Percentiles rank a stretch among this genome's conserved stretches.
These are phyloP conservation scores for Phragmatobia fuliginosa DNA, from an alignment of 2,888 invertebrate genomes.

Conservation along the genomic window DNA sequence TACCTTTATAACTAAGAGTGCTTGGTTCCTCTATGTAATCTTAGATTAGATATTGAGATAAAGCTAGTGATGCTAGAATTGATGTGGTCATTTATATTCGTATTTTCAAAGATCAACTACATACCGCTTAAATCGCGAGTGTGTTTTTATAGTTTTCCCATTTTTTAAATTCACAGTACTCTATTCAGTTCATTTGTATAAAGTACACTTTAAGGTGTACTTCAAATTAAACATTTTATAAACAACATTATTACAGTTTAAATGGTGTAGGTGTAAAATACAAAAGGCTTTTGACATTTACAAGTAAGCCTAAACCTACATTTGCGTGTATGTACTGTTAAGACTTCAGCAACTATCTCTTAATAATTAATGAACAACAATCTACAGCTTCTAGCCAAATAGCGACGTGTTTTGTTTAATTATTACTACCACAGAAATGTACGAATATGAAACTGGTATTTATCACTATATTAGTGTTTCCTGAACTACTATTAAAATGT, in stretches of 20 bases:
- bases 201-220: too few species aligned
- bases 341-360: neutral
- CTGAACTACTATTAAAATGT: constrained; percentile 68
- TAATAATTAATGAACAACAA: constrained; percentile 1
- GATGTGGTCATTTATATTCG: too few species aligned
- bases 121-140: too few species aligned
- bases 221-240: too few species aligned
- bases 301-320: neutral
- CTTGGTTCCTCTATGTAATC: too few species aligned
- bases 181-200: too few species aligned
- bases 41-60: too few species aligned
- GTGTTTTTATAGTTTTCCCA: too few species aligned
- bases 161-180: too few species aligned
- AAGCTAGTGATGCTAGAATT: too few species aligned
- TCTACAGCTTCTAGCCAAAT: neutral
- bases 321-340: neutral
- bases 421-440: constrained; percentile 14
- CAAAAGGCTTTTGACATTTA: neutral
- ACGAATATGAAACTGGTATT: constrained; percentile 45
- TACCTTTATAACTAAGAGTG: too few species aligned
- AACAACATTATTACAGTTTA: neutral
- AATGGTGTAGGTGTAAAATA: neutral
- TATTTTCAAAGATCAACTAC: too few species aligned
- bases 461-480: constrained; percentile 56
- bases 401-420: constrained; percentile 21